Percentiles rank a stretch among this genome's conserved stretches.
Evolutionary conservation across 2,888 invertebrate species (phyloP).

Genomic region (Cephonodes hylas): DNA sequence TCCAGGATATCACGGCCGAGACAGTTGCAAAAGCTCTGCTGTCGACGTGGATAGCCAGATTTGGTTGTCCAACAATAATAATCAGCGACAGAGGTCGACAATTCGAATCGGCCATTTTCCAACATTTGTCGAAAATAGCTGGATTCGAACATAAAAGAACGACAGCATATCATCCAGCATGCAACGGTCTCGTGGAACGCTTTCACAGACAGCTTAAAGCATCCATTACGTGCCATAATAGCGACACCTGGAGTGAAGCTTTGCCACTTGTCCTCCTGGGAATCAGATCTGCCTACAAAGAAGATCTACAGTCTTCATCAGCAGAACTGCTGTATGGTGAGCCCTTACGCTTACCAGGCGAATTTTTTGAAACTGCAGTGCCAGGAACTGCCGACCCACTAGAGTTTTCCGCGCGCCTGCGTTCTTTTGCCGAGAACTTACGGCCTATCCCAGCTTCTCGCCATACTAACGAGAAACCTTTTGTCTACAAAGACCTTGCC

Average conservation of each 20-base stretch:
- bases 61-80: conserved; percentile 31
- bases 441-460: conserved; percentile 9
- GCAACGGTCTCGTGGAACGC: conserved; percentile 22
- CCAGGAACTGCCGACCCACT: not conserved
- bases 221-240: too few relatives aligned
- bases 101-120: conserved; percentile 24
- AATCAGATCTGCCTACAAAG: conserved; percentile 18
- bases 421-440: not conserved
- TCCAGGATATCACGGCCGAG: conserved; percentile 45
- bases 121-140: conserved; percentile 12
- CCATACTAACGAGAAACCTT: conserved; percentile 14
- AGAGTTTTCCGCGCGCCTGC: not conserved
- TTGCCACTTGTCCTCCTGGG: conserved; percentile 17
- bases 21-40: conserved; percentile 44
- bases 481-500: conserved; percentile 11
- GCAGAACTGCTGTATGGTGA: conserved; percentile 17
- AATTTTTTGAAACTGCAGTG: not conserved
- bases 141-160: conserved; percentile 17
- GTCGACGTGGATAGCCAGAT: conserved; percentile 30
- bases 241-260: conserved; percentile 15
- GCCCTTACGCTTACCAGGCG: conserved; percentile 10
- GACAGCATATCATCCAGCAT: conserved; percentile 22
- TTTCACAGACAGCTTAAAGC: conserved; percentile 23
- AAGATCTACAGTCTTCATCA: conserved; percentile 15
- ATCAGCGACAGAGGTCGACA: conserved; percentile 53